These are phyloP conservation scores for Perithous albicinctus DNA, from an alignment of 2,888 invertebrate genomes.

Conservation along the genomic window DNA sequence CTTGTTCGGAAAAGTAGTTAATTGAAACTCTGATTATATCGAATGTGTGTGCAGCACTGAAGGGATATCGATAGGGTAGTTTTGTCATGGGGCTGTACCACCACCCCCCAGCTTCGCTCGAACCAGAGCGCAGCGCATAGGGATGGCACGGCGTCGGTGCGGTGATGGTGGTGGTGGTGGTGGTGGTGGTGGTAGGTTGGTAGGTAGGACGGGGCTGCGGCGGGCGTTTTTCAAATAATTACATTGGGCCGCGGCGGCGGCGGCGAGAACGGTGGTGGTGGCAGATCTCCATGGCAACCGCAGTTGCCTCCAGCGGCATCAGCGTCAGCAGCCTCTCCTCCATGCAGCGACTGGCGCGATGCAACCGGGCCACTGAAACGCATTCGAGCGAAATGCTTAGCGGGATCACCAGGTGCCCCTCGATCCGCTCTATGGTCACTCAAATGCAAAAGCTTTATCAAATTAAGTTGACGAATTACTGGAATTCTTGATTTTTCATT, in stretches of 20 bases:
- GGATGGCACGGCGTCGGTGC: constrained; percentile 57
- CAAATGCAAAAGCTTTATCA: not conserved
- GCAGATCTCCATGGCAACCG: constrained; percentile 84
- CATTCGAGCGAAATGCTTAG: constrained; percentile 64
- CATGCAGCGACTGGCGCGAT: constrained; percentile 64
- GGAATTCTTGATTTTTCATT: not conserved
- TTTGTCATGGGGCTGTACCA: constrained; percentile 81
- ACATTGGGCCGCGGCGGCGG: constrained; percentile 82
- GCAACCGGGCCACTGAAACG: constrained; percentile 75
- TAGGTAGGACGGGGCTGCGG: constrained; percentile 77
- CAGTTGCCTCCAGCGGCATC: constrained; percentile 78
- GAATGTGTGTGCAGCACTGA: not conserved
- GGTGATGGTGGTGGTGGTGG: constrained; percentile 70
- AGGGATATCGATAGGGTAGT: constrained; percentile 70
- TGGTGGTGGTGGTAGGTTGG: constrained; percentile 65
- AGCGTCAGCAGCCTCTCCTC: constrained; percentile 41
- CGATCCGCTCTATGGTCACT: constrained; percentile 56
- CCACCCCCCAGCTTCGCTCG: constrained; percentile 79
- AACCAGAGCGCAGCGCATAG: constrained; percentile 74
- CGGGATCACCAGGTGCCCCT: constrained; percentile 53
- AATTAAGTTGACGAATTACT: not conserved
- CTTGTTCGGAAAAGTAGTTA: not conserved
- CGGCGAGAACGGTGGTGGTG: constrained; percentile 75
- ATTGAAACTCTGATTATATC: constrained; percentile 22
- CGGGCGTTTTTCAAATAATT: constrained; percentile 85